Evolutionary conservation across 2,113 vertebrate species (phyloP).

Genomic region (Paradoxurus hermaphroditus): DNA sequence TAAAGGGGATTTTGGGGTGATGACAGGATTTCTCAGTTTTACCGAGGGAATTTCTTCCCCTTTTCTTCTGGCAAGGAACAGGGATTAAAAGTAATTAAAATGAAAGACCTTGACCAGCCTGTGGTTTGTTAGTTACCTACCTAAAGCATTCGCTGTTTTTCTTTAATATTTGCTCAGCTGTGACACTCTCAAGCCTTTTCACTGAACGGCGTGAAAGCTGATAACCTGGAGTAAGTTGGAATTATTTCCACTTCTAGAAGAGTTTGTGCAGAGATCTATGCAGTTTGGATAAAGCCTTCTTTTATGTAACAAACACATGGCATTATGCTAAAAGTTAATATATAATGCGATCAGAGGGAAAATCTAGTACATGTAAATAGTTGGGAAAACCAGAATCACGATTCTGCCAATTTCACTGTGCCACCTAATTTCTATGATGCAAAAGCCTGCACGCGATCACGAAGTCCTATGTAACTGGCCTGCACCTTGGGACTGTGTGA

Average conservation of each 20-base stretch:
- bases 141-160: constrained; percentile 8
- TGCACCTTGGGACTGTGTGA: rapidly evolving
- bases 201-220: constrained; percentile 43
- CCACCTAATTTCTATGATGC: neutral
- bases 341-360: neutral
- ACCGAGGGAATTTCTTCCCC: constrained; percentile 31
- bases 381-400: neutral
- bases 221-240: constrained; percentile 26
- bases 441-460: neutral
- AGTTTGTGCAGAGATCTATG: neutral
- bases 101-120: neutral
- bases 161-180: constrained; percentile 73
- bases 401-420: neutral
- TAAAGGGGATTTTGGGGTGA: constrained; percentile 26
- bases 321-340: neutral
- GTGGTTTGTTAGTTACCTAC: neutral
- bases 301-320: neutral
- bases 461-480: neutral
- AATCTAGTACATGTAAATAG: neutral
- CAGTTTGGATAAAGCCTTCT: neutral
- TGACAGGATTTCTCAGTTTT: constrained; percentile 52
- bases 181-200: constrained; percentile 20
- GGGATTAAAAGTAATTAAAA: constrained; percentile 45
- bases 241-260: constrained; percentile 44
- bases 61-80: constrained; percentile 45